phyloP scores from a whole-genome alignment of 2,113 vertebrate genomes.

The Chiloscyllium plagiosum region DNA sequence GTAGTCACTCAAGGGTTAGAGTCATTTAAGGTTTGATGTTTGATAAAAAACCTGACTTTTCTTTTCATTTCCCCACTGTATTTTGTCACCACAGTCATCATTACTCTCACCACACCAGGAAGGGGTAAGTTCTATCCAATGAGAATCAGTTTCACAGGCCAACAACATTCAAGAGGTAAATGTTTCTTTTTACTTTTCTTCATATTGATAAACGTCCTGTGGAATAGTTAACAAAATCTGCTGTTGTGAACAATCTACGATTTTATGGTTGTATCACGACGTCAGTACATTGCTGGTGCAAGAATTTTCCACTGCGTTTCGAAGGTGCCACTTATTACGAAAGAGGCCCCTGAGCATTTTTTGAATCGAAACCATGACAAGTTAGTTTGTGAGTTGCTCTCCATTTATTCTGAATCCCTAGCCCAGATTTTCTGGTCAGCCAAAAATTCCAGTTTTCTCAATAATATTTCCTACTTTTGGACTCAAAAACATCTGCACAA shows the following conservation, averaged over 20 bases:
- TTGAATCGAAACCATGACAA: not conserved
- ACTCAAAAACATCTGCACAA: not conserved
- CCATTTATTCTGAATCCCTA: not conserved
- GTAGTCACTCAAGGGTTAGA: too few relatives aligned
- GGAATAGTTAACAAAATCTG: not conserved
- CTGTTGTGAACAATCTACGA: not conserved
- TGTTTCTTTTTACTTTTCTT: not conserved
- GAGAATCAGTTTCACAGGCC: not conserved
- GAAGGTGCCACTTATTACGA: not conserved
- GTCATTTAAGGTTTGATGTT: too few relatives aligned
- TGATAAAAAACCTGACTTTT: too few relatives aligned
- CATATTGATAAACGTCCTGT: not conserved
- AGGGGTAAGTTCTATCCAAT: too few relatives aligned
- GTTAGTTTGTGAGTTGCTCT: not conserved
- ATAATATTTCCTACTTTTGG: conserved; percentile 5
- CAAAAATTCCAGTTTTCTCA: not conserved
- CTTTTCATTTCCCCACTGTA: too few relatives aligned
- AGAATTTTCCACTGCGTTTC: not conserved
- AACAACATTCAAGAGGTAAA: not conserved
- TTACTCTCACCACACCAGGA: too few relatives aligned
- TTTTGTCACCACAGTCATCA: too few relatives aligned
- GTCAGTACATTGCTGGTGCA: not conserved
- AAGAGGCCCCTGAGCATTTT: not conserved
- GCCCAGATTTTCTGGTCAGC: not conserved
- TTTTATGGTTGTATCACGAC: not conserved